phyloP scores from a whole-genome alignment of 2,888 invertebrate genomes.

The Spisula solida region DNA sequence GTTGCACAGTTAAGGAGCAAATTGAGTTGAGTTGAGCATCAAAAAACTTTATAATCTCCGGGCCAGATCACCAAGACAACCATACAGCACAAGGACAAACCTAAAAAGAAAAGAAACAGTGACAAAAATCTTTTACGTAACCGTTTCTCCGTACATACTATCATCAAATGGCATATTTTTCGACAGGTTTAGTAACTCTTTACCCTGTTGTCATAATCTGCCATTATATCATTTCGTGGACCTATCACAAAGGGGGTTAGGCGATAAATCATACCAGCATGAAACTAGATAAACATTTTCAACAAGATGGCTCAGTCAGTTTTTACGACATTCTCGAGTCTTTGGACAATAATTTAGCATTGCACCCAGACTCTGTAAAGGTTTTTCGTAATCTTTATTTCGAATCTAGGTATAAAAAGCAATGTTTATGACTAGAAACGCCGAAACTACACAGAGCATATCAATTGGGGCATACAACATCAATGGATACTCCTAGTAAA shows the following conservation, averaged over 20 bases:
- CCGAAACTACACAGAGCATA: constrained; percentile 61
- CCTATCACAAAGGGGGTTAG: constrained; percentile 19
- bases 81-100: too few species aligned
- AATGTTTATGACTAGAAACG: constrained; percentile 53
- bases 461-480: constrained; percentile 39
- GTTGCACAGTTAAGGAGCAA: too few species aligned
- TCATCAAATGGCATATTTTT: neutral
- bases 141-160: neutral
- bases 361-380: constrained; percentile 54
- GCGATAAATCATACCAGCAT: constrained; percentile 49
- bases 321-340: constrained; percentile 52
- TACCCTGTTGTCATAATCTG: constrained; percentile 27
- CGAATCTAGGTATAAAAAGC: constrained; percentile 69
- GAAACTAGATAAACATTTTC: constrained; percentile 55
- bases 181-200: constrained; percentile 18
- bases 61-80: too few species aligned
- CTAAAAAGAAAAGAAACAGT: too few species aligned
- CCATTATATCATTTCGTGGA: constrained; percentile 22
- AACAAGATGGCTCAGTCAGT: constrained; percentile 58
- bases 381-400: constrained; percentile 68
- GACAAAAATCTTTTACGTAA: neutral
- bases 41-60: too few species aligned
- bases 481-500: neutral
- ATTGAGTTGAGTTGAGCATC: too few species aligned
- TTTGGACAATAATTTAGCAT: constrained; percentile 51